Base-by-base conservation (phyloP, 2,888 invertebrate genomes). In the Cerastis leucographa region DNA sequence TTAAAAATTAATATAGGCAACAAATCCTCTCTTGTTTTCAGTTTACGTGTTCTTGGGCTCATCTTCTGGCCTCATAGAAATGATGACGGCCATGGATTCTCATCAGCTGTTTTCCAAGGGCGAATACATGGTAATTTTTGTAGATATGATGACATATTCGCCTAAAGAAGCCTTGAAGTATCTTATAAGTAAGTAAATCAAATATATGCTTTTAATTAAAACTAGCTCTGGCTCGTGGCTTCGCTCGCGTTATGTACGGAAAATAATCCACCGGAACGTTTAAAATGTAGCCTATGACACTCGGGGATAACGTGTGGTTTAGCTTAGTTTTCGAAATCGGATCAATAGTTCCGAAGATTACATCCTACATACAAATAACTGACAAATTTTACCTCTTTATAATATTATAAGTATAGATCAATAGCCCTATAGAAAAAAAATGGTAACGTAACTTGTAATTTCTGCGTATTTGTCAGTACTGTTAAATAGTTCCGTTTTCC, bases 1-100 rank as follows among this genome's bases (percentile, higher is more conserved):
- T 44, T 8, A 22, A 35, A 29, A n/a, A 44, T 7, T 0, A 70
- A 44, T 44, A 29, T 25, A n/a, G n/a, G n/a, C n/a, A n/a, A 49
- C 8, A 70, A 49, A 70, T 19, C 3, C n/a, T 9, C 9, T 49
- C 25, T 56, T 19, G 8, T 42, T 76, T 97, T 74, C 97, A 99
- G 99, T 99, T 93, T 99, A 99, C 93, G 98, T 99, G 70, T 99
- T 99, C 93, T 97, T 99, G 91, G 99, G 99, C 0, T 98, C 98
- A 40, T 97, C 98, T n/a, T 97, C 98, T 78, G 98, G 98, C 7
- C 97, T 99, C 73, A 98, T 99, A 81, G 99, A 99, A 88, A 98
- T 99, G 97, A 99, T 99, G 98, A 97, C 97, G 54, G 98, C 98
- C 40, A 99, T 99, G 99, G 98, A 99, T 92, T 98, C 98, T 51